These are phyloP conservation scores for Grapholita molesta DNA, from an alignment of 1,140 invertebrate species.

Conservation along the genomic window DNA sequence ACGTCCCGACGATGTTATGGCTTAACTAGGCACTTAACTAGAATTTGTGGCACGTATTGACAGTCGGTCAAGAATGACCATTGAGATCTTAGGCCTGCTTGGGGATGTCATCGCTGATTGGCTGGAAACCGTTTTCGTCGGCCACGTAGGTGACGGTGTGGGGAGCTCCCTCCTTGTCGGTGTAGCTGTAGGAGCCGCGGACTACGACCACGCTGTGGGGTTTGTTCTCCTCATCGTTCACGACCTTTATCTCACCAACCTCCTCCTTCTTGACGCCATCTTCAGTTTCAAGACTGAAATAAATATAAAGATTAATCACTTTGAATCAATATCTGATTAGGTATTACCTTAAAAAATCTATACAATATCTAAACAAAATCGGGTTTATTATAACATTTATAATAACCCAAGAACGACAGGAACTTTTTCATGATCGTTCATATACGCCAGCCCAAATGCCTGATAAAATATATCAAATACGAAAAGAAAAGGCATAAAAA, in stretches of 20 bases:
- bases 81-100: conserved; percentile 28
- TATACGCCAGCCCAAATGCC: too few species aligned
- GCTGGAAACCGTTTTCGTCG: conserved; percentile 78
- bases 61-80: background rate
- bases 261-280: conserved; percentile 56
- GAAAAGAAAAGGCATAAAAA: too few species aligned
- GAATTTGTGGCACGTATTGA: background rate
- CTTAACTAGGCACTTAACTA: background rate
- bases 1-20: background rate
- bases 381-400: too few species aligned
- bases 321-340: too few species aligned
- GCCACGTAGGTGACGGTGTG: conserved; percentile 71
- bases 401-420: too few species aligned
- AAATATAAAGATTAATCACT: background rate
- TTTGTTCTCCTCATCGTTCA: conserved; percentile 67
- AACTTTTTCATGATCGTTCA: too few species aligned
- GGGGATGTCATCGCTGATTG: conserved; percentile 60
- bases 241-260: conserved; percentile 56
- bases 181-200: conserved; percentile 63
- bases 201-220: conserved; percentile 60
- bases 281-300: conserved; percentile 62
- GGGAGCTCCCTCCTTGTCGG: conserved; percentile 46
- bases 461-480: too few species aligned
- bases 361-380: too few species aligned
- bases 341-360: too few species aligned